A percentile compares a stretch with the other conserved stretches of the same genome.
Evolutionary conservation across 2,113 vertebrate genomes (phyloP).

Genomic region (Andinoacara biseriatus): DNA sequence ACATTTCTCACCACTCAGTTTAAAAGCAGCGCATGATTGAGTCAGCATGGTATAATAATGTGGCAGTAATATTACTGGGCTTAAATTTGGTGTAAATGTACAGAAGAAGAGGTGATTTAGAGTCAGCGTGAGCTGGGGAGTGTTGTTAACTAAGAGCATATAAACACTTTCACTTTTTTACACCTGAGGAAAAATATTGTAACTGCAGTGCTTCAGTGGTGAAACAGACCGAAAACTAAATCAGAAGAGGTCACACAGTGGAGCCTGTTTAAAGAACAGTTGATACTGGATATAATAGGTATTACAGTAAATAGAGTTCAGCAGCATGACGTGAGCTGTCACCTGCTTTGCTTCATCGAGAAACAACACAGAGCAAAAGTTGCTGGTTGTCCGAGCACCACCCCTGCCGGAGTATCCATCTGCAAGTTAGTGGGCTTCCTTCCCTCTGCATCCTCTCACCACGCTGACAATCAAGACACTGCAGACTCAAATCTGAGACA

Average conservation of each 20-base stretch:
- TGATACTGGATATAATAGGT: neutral
- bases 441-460: slow-evolving; percentile 15
- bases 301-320: neutral
- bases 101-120: neutral
- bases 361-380: neutral
- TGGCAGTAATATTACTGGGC: neutral
- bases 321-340: neutral
- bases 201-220: neutral
- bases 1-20: too few species aligned
- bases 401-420: neutral
- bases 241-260: neutral
- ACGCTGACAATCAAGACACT: slow-evolving; percentile 6
- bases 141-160: neutral
- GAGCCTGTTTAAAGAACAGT: neutral
- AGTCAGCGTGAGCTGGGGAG: neutral
- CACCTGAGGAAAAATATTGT: neutral
- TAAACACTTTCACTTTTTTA: neutral
- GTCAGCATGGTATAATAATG: neutral
- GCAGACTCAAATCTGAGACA: slow-evolving; percentile 20
- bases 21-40: neutral
- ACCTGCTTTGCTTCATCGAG: neutral
- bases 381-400: neutral
- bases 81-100: neutral
- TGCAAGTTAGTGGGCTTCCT: neutral
- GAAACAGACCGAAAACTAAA: neutral